Evolutionary conservation across 1,140 invertebrate species (phyloP).

Genomic region (Mamestra configurata): DNA sequence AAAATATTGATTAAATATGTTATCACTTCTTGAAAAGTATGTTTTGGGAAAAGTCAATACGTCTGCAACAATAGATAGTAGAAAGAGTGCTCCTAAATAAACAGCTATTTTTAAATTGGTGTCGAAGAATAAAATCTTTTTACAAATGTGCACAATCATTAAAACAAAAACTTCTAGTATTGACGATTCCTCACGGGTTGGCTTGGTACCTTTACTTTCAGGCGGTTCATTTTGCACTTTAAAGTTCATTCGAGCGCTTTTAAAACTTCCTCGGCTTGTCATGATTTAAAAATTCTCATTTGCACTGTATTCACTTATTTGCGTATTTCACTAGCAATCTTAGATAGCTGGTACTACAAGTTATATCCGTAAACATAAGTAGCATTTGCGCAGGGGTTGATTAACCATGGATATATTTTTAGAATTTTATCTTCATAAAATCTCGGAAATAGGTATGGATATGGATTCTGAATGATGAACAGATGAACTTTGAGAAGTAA

Average conservation of each 20-base stretch:
- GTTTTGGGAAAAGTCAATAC: slow-evolving; percentile 93
- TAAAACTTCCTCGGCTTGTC: slow-evolving; percentile 77
- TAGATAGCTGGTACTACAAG: neutral
- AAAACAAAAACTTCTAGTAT: slow-evolving; percentile 94
- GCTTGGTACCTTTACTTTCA: slow-evolving; percentile 90
- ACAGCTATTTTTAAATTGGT: slow-evolving; percentile 95
- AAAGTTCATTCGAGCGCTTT: slow-evolving; percentile 82
- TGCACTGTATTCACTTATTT: neutral
- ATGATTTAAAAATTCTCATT: slow-evolving; percentile 67
- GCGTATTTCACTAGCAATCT: neutral
- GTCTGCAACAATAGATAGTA: slow-evolving; percentile 95
- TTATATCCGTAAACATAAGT: neutral
- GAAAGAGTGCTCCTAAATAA: slow-evolving; percentile 94
- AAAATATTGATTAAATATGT: slow-evolving; percentile 97
- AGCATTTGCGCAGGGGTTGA: neutral
- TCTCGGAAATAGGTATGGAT: no score
- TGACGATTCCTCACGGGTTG: slow-evolving; percentile 94
- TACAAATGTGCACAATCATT: slow-evolving; percentile 95
- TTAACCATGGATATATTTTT: slow-evolving; percentile 31
- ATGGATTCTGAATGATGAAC: no score
- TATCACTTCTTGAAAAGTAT: slow-evolving; percentile 96
- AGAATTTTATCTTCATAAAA: neutral
- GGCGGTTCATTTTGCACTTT: slow-evolving; percentile 80
- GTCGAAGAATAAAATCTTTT: slow-evolving; percentile 95
- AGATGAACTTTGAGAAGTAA: no score